Evolutionary conservation across 2,888 invertebrate genomes (phyloP), one percentile per base, ranked within the genome.

Genomic region (Drosophila siamana): DNA sequence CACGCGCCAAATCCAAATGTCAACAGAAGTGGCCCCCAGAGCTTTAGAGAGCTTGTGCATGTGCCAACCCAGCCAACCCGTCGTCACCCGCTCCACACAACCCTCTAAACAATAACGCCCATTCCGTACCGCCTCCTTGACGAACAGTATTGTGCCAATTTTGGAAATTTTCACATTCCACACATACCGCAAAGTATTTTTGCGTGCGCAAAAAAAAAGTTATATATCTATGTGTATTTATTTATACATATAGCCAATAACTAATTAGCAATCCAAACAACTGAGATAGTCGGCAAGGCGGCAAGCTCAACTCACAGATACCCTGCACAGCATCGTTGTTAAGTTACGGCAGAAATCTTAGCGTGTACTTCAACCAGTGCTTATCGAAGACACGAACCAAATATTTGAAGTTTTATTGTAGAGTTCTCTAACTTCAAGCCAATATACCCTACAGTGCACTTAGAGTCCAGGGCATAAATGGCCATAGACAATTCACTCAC

Each of bases 191-290:
- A 51, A 61, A 41, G 61, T 69, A 73, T 63, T 82, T 75, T 82
- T 44, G 44, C 41, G 41, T 68, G 82, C 70, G 66, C 70, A 69
- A 74, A 54, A 40, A 41, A 46, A 11, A 51, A 13, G 43, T 16
- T 54, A 57, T 71, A 50, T 36, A 2, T 56, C 11, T 46, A 13
- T 38, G 13, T 52, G 28, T 41, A 13, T 41, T 15, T 41, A 38
- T 30, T 26, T 33, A 52, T 57, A 44, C 47, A 40, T 48, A 36
- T 79, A 66, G 52, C 28, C 72, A 80, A 83, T 77, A 84, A 80
- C 69, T 86, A 88, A 88, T 86, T 84, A 86, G 63, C 60, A 79
- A 64, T 74, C 56, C 85, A 71, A 86, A 84, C 59, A 86, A 65
- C 43, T 43, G 11, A 13, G 28, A 19, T 41, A 16, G 4, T 0